Evolutionary conservation across 2,888 invertebrate species (phyloP).

Genomic region (Margaritifera margaritifera): DNA sequence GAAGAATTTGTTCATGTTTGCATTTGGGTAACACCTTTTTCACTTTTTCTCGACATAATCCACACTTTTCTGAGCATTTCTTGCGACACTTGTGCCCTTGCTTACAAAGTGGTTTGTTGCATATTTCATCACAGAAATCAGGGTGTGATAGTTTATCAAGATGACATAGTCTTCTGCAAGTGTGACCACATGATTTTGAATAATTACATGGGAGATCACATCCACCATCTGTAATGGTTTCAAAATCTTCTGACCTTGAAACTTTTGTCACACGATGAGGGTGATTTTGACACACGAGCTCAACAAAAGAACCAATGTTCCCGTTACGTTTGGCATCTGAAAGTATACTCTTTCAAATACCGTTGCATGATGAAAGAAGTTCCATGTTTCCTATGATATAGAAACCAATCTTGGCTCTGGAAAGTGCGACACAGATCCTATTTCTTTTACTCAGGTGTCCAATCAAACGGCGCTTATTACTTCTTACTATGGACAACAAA

Average conservation of each 20-base stretch:
- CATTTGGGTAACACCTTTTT: conserved; percentile 9
- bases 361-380: conserved; percentile 23
- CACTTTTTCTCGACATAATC: conserved; percentile 12
- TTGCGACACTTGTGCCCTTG: conserved; percentile 27
- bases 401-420: conserved; percentile 66
- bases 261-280: conserved; percentile 19
- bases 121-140: conserved; percentile 7
- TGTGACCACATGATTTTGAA: conserved; percentile 28
- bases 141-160: conserved; percentile 19
- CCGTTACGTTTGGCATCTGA: conserved; percentile 16
- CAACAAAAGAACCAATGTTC: conserved; percentile 22
- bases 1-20: conserved; percentile 5
- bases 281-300: conserved; percentile 53
- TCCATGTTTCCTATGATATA: conserved; percentile 66
- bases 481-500: conserved; percentile 67
- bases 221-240: conserved; percentile 43
- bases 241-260: conserved; percentile 33
- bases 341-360: conserved; percentile 35
- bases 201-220: conserved; percentile 42
- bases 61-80: conserved; percentile 11
- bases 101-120: conserved; percentile 5
- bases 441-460: conserved; percentile 64
- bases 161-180: conserved; percentile 15
- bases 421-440: conserved; percentile 68
- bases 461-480: conserved; percentile 49